These are phyloP conservation scores for Spea hammondii DNA, from an alignment of 2,797 vertebrate genomes.

Conservation along the genomic window DNA sequence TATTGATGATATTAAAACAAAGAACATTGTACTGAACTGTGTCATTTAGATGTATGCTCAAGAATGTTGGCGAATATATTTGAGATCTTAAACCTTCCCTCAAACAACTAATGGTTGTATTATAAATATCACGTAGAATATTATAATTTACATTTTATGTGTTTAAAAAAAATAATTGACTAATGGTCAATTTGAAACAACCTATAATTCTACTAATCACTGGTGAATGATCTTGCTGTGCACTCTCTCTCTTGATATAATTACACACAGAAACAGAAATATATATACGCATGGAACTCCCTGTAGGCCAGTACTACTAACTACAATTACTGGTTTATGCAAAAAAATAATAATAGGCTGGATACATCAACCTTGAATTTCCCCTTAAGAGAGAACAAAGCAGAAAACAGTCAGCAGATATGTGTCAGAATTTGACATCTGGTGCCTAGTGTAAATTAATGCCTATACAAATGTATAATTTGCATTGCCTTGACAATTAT, in stretches of 20 bases:
- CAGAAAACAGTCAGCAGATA: background rate
- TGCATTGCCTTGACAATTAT: too few relatives aligned
- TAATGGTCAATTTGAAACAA: background rate
- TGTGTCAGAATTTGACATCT: slow-evolving; percentile 13
- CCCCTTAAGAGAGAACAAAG: slow-evolving; percentile 10
- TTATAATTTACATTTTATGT: background rate
- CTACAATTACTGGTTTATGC: slow-evolving; percentile 18
- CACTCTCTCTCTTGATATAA: slow-evolving; percentile 7
- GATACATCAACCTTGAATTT: slow-evolving; percentile 8
- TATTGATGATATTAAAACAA: slow-evolving; percentile 4
- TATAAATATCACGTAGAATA: background rate
- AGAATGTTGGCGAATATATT: background rate
- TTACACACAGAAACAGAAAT: slow-evolving; percentile 5
- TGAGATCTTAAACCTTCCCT: background rate
- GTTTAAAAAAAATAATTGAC: background rate
- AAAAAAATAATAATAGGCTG: slow-evolving; percentile 23
- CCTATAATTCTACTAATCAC: background rate
- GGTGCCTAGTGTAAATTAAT: background rate
- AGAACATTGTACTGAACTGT: background rate
- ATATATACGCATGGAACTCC: slow-evolving; percentile 1
- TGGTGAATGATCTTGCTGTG: background rate
- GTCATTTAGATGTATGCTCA: background rate
- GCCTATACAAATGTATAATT: too few relatives aligned
- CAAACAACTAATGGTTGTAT: background rate
- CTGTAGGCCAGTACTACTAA: background rate